Evolutionary conservation across 2,888 invertebrate genomes (phyloP).

Genomic region (Rhingia campestris): DNA sequence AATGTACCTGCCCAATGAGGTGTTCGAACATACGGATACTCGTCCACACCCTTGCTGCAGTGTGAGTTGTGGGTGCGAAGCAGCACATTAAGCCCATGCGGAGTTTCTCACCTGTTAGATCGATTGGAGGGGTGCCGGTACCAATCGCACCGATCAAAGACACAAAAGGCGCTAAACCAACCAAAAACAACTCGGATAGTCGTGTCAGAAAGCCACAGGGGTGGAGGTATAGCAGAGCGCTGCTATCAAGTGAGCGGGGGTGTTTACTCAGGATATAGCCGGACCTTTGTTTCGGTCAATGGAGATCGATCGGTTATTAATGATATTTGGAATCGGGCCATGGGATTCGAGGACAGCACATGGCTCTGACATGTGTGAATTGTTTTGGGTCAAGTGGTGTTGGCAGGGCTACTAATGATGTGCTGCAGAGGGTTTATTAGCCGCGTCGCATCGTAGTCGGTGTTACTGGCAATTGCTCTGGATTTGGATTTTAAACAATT

Average conservation of each 20-base stretch:
- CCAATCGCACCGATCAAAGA: constrained; percentile 64
- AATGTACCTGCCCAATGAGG: constrained; percentile 36
- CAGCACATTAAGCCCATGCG: constrained; percentile 64
- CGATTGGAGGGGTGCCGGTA: neutral
- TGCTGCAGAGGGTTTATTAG: constrained; percentile 56
- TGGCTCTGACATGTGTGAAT: constrained; percentile 69
- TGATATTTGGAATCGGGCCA: constrained; percentile 38
- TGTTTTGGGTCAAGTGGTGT: constrained; percentile 69
- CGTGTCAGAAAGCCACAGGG: constrained; percentile 65
- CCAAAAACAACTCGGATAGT: constrained; percentile 47
- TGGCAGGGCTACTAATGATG: constrained; percentile 55
- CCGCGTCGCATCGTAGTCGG: constrained; percentile 11
- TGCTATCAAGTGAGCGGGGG: constrained; percentile 45
- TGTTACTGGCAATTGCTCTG: constrained; percentile 59
- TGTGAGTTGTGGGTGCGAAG: constrained; percentile 63
- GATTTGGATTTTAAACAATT: constrained; percentile 50
- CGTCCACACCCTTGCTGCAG: neutral
- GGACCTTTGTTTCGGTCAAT: constrained; percentile 65
- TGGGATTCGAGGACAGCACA: constrained; percentile 25
- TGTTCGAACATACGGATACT: neutral
- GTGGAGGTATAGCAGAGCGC: constrained; percentile 6
- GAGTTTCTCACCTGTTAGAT: constrained; percentile 71
- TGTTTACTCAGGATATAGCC: constrained; percentile 63
- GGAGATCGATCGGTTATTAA: constrained; percentile 74
- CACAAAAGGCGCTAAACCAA: constrained; percentile 67